Conservation (phyloP, 1,140 invertebrate species). For the Schlechtendalia chinensis region DNA sequence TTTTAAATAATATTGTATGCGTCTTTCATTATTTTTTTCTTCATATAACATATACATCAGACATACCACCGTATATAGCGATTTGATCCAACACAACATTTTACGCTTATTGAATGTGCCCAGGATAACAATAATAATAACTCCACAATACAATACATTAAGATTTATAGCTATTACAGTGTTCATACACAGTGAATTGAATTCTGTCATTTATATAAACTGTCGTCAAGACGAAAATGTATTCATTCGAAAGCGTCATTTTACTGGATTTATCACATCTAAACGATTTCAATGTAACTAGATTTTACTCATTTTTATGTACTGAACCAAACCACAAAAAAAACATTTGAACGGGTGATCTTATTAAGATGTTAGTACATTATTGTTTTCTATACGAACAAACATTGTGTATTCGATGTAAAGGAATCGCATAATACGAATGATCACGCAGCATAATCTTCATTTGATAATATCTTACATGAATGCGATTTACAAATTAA, state of each 20-base stretch:
- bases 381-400: too few relatives aligned
- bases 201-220: conserved; percentile 18
- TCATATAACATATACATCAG: not conserved
- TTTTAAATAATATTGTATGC: too few relatives aligned
- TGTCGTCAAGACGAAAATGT: not conserved
- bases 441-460: too few relatives aligned
- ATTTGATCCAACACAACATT: not conserved
- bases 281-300: not conserved
- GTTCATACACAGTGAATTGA: conserved; percentile 9
- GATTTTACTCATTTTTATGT: not conserved
- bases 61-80: not conserved
- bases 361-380: too few relatives aligned
- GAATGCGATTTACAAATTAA: too few relatives aligned
- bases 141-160: not conserved
- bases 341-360: too few relatives aligned
- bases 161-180: conserved; percentile 20
- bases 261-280: not conserved
- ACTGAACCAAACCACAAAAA: too few relatives aligned
- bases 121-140: not conserved
- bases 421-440: too few relatives aligned
- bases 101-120: not conserved
- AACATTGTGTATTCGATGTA: too few relatives aligned
- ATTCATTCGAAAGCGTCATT: conserved; percentile 13
- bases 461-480: too few relatives aligned
- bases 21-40: too few relatives aligned